Evolutionary conservation across 2,797 vertebrate species (phyloP), one percentile per base, ranked within the genome.

Genomic region (Diglossa cyanea): DNA sequence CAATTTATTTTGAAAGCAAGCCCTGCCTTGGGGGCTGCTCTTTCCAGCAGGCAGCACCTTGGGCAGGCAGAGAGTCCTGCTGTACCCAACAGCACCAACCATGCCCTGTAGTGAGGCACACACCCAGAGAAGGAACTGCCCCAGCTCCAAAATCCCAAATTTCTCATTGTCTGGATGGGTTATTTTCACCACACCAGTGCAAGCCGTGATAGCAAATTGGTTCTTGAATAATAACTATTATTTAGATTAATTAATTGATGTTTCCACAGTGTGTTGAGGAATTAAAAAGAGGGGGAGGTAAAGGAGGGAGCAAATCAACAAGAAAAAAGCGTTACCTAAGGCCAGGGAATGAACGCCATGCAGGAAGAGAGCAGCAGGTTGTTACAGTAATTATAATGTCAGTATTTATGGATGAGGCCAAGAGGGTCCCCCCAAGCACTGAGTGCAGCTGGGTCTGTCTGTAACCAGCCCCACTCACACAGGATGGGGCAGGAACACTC

Each of bases 231-330:
- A 80, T 70, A 90, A 40, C 54, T 61, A 19, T 44, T 91, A 68
- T 42, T 94, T 54, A 44, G 18, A 83, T 79, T 76, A 88, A 95
- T 90, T 93, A 91, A 94, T 74, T 88, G 47, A 47, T 70, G 65
- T 60, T 91, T 71, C 81, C 75, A 82, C 39, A 9, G 37, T 3
- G 24, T 17, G 33, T 51, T 80, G 66, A 68, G 65, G 79, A 93
- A 91, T 71, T 83, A 51, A 73, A 76, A 79, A 60, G 53, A 82
- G 8, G 23, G 30, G 20, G 40, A 50, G 44, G 17, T 18, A 42
- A 79, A 86, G 51, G 57, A 77, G 16, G 25, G 31, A 33, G 18
- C 39, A 71, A 75, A 92, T 68, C 71, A 68, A 71, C 61, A 74
- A 67, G 37, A 70, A 87, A 73, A 66, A 60, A 87, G 55, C 1